These are phyloP conservation scores for Morpho achilles DNA, from an alignment of 2,888 invertebrate genomes.

Conservation along the genomic window DNA sequence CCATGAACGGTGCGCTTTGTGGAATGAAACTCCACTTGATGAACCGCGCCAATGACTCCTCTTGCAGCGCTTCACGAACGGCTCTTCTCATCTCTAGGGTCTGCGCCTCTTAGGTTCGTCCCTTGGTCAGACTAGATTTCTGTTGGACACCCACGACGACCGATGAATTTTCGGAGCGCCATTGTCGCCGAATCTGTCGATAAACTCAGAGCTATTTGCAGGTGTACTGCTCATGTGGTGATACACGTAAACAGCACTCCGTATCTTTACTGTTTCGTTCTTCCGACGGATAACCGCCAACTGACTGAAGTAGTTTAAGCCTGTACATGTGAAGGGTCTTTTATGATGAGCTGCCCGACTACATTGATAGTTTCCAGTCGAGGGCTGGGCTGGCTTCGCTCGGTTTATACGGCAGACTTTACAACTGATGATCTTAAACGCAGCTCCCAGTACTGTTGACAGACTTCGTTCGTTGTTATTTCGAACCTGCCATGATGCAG, in stretches of 20 bases:
- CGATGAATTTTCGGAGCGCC: constrained; percentile 27
- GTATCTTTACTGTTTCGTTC: constrained; percentile 19
- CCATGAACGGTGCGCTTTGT: constrained; percentile 20
- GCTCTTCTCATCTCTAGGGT: constrained; percentile 17
- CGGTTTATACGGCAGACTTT: constrained; percentile 15
- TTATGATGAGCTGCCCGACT: neutral
- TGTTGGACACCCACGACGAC: constrained; percentile 26
- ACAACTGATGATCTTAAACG: neutral
- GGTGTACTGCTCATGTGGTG: constrained; percentile 14
- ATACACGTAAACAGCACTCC: constrained; percentile 22
- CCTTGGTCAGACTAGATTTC: constrained; percentile 29
- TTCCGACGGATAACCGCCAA: constrained; percentile 21
- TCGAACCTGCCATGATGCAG: no score
- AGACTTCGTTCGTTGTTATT: no score
- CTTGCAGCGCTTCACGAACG: constrained; percentile 3
- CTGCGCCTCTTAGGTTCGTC: constrained; percentile 27
- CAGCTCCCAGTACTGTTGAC: no score
- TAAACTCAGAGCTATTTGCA: constrained; percentile 13
- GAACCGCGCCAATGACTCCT: constrained; percentile 1
- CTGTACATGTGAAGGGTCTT: constrained; percentile 3
- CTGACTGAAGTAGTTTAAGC: constrained; percentile 26
- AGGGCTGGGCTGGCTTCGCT: neutral
- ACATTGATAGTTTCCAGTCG: neutral
- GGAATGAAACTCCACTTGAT: constrained; percentile 21
- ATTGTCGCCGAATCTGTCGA: constrained; percentile 24